Conservation (phyloP, 2,888 invertebrate genomes). For the Hirtodrosophila confusa region DNA sequence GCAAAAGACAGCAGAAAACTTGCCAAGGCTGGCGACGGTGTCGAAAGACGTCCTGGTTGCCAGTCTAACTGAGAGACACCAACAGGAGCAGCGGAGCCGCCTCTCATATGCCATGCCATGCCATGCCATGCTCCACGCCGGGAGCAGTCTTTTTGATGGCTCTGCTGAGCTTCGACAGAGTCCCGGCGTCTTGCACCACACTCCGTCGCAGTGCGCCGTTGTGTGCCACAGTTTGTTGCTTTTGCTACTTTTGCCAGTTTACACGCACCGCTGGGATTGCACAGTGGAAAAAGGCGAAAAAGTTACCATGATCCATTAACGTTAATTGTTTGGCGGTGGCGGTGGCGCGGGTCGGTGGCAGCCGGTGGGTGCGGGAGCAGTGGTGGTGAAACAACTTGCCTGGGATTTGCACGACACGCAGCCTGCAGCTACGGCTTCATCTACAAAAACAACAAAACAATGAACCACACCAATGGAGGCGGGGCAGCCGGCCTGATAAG, state of each 20-base stretch:
- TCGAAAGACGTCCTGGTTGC: slow-evolving; percentile 64
- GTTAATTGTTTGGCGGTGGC: slow-evolving; percentile 78
- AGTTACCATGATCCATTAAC: slow-evolving; percentile 81
- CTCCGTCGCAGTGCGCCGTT: slow-evolving; percentile 7
- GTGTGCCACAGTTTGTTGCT: slow-evolving; percentile 61
- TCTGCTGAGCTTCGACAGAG: slow-evolving; percentile 25
- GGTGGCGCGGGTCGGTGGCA: slow-evolving; percentile 14
- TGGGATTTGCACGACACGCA: slow-evolving; percentile 74
- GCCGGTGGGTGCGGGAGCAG: not conserved
- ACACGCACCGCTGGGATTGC: slow-evolving; percentile 80
- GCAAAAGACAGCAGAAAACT: slow-evolving; percentile 79
- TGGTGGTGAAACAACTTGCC: slow-evolving; percentile 65
- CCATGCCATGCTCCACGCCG: slow-evolving; percentile 2
- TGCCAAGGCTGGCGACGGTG: slow-evolving; percentile 68
- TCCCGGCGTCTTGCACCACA: not conserved
- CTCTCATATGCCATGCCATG: slow-evolving; percentile 36
- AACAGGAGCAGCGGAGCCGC: slow-evolving; percentile 13
- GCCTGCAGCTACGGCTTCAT: slow-evolving; percentile 46
- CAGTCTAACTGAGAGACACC: slow-evolving; percentile 51
- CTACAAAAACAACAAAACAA: slow-evolving; percentile 38
- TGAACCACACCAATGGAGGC: slow-evolving; percentile 41
- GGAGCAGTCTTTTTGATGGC: slow-evolving; percentile 39
- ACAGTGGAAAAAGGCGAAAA: slow-evolving; percentile 78
- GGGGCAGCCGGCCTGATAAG: slow-evolving; percentile 52
- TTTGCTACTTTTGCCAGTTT: slow-evolving; percentile 79